Evolutionary conservation across 2,888 invertebrate species (phyloP), one percentile per base, ranked within the genome.

Genomic region (Spisula subtruncata): DNA sequence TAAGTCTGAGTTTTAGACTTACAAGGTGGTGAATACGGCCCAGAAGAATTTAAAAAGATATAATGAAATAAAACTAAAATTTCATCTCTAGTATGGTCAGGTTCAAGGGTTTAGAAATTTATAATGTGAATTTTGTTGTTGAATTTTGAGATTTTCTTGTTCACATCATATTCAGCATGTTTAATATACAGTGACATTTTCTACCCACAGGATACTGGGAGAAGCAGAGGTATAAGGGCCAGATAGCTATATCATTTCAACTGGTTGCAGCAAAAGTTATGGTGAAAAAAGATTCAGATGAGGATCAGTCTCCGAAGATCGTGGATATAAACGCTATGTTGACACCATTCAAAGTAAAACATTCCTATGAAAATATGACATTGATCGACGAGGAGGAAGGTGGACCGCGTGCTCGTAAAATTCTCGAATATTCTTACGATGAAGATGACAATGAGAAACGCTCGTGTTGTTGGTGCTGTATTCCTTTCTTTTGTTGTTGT

Each of bases 211-310:
- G 95, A 84, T 95, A 95, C 90, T 94, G 95, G 92, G 95, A 95
- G 89, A 95, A 95, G 87, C 94, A 94, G 83, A 92, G 96, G 46
- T 95, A 96, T 90, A 96, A 95, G 93, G 96, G 96, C 83, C 96
- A 96, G 91, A 93, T 96, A 18, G 94, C 95, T 20, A 93, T 96
- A 82, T 93, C 93, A 79, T 93, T 96, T 85, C 92, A 94, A 86
- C 93, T 96, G 8, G 92, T 94, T 20, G 94, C 96, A 8, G 93
- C 96, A n/a, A 94, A 95, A 84, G 94, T 94, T 41, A 88, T 94
- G 48, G 95, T 94, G 29, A 94, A 95, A 16, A 94, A 93, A 82
- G 93, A 93, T 89, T 93, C 93, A 4, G 93, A 90, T 41, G 94
- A 93, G 71, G 94, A 92, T 87, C 92, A 82, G 35, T 91, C 89